Base-by-base conservation (phyloP, 2,888 invertebrate genomes). In the Chloroclysta siterata region DNA sequence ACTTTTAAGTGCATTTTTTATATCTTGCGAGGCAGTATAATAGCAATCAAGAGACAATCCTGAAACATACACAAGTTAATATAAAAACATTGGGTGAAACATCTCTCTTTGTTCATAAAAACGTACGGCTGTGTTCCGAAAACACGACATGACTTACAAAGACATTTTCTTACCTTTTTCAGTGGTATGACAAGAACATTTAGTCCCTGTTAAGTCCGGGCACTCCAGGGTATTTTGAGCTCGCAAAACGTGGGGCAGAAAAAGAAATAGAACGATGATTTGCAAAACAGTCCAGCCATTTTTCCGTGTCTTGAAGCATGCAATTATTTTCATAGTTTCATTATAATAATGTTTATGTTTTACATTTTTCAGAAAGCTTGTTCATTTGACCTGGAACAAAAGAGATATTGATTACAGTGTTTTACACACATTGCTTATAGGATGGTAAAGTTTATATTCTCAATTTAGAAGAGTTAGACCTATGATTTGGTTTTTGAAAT, bases 101-200 rank as follows among this genome's bases (percentile, higher is more conserved):
- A 36, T 58, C 11, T 54, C 41, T 3, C 10, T 47, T 15, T 47
- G 28, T 53, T 60, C 36, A 39, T 60, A 52, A 60, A 57, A 64
- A 47, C 13, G 33, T 10, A 41, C 22, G 46, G 41, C 13, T 28
- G 39, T 53, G 22, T 44, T 14, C 41, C 47, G 2, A 36, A 46
- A 53, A 58, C 13, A 50, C 29, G 62, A 41, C 46, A 65, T 60
- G 69, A 28, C 44, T 58, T 69, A 67, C 50, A 63, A 66, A 50
- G 28, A 50, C 14, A 36, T 44, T 46, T 36, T 75, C 93, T 94
- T 89, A 95, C 95, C 98, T 88, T 97, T 97, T 89, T 97, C 97
- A 88, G 98, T 97, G 85, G 96, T 96, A 93, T 97, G 97, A 91
- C 98, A 98, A 36, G 97, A 97, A 89, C 98, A 98, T 82, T 96